Conservation (phyloP, 2,113 vertebrate species). For the Oncorhynchus tshawytscha region DNA sequence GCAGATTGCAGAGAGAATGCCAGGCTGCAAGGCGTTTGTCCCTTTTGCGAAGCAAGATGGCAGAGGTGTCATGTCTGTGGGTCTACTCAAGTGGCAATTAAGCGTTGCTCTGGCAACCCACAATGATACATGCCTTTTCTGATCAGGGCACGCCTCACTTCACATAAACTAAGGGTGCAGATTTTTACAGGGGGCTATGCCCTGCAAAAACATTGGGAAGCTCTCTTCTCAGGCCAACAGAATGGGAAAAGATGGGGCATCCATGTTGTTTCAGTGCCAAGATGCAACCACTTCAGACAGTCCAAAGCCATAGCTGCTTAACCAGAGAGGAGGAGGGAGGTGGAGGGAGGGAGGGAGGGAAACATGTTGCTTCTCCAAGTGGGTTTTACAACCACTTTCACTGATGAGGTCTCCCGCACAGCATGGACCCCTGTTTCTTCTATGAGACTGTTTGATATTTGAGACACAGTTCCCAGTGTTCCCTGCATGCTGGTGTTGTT, state of each 20-base stretch:
- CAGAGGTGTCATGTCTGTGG: conserved; percentile 62
- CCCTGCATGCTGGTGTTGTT: conserved; percentile 45
- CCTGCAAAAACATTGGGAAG: conserved; percentile 30
- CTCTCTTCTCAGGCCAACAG: conserved; percentile 40
- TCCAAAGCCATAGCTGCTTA: conserved; percentile 2
- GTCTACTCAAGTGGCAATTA: conserved; percentile 63
- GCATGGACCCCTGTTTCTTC: conserved; percentile 21
- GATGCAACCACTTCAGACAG: conserved; percentile 32
- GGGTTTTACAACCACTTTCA: conserved; percentile 31
- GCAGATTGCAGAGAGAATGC: conserved; percentile 31
- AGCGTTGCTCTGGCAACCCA: conserved; percentile 67
- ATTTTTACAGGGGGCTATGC: conserved; percentile 27
- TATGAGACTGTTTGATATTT: conserved; percentile 43
- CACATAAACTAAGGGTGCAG: conserved; percentile 53
- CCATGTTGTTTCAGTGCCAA: conserved; percentile 45
- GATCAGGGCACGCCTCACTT: conserved; percentile 65
- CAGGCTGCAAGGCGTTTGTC: conserved; percentile 40
- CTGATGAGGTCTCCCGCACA: conserved; percentile 33
- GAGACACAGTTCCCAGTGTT: conserved; percentile 26
- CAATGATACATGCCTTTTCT: conserved; percentile 54
- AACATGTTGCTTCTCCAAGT: conserved; percentile 27
- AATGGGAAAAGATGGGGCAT: conserved; percentile 38
- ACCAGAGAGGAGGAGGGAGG: background rate
- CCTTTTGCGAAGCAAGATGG: conserved; percentile 34
- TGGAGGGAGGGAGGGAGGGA: background rate